These are phyloP conservation scores for Polyommatus iphigenia DNA, from an alignment of 2,888 invertebrate species.

Conservation along the genomic window DNA sequence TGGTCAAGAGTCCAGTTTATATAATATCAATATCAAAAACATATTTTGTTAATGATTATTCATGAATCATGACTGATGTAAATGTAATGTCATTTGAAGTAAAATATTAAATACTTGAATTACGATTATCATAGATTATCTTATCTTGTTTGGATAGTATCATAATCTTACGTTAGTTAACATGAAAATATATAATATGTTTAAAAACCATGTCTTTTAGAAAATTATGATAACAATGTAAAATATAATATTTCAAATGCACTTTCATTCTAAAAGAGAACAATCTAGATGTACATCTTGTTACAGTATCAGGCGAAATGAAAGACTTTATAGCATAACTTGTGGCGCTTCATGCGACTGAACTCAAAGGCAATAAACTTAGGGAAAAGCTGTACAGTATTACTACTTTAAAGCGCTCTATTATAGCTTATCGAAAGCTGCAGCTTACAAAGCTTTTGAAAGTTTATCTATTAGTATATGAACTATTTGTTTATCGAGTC, in stretches of 20 bases:
- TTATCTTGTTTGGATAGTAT: too few relatives aligned
- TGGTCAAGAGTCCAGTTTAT: too few relatives aligned
- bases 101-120: too few relatives aligned
- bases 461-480: slow-evolving; percentile 26
- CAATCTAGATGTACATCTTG: slow-evolving; percentile 33
- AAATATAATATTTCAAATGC: too few relatives aligned
- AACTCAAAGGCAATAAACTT: slow-evolving; percentile 42
- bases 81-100: too few relatives aligned
- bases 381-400: slow-evolving; percentile 24
- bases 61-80: too few relatives aligned
- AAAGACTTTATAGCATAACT: slow-evolving; percentile 51
- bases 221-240: too few relatives aligned
- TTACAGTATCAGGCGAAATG: slow-evolving; percentile 38
- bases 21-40: too few relatives aligned
- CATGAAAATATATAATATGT: not conserved
- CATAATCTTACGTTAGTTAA: too few relatives aligned
- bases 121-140: too few relatives aligned
- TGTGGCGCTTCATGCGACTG: slow-evolving; percentile 42
- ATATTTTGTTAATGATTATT: too few relatives aligned
- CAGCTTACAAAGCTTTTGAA: slow-evolving; percentile 31
- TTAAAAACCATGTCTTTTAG: too few relatives aligned
- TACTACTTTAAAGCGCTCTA: slow-evolving; percentile 24
- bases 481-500: not conserved
- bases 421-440: slow-evolving; percentile 26
- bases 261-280: not conserved